Percentiles rank a stretch among this genome's conserved stretches.
Conservation (phyloP, 2,888 invertebrate genomes). For the Hemistola chrysoprasaria region DNA sequence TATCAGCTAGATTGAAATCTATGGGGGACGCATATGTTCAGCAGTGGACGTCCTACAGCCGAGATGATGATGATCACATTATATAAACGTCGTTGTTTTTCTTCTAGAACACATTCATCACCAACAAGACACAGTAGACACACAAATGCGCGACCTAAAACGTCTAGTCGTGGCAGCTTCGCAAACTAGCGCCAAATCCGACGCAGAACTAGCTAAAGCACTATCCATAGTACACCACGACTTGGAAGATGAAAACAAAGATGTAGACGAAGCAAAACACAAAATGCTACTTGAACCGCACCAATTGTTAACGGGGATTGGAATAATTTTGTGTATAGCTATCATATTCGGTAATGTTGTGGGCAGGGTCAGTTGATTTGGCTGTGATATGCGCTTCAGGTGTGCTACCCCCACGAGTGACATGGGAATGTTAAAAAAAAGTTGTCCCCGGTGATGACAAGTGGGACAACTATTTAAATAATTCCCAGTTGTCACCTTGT, state of each 20-base stretch:
- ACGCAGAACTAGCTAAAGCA: slow-evolving; percentile 63
- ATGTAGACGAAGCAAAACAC: slow-evolving; percentile 34
- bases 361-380: slow-evolving; percentile 63
- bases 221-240: slow-evolving; percentile 67
- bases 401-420: no score
- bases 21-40: no score
- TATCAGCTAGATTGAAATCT: no score
- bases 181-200: slow-evolving; percentile 63
- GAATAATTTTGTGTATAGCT: slow-evolving; percentile 58
- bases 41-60: no score
- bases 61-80: no score
- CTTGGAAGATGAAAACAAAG: slow-evolving; percentile 57
- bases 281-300: slow-evolving; percentile 52
- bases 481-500: no score
- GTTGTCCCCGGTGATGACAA: no score
- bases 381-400: not conserved
- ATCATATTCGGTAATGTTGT: slow-evolving; percentile 63
- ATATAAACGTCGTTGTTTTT: slow-evolving; percentile 1
- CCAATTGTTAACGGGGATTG: slow-evolving; percentile 62
- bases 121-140: slow-evolving; percentile 57
- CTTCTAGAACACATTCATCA: slow-evolving; percentile 64
- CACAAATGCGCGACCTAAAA: slow-evolving; percentile 61
- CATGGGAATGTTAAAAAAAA: no score
- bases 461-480: no score
- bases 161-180: slow-evolving; percentile 58